phyloP scores from a whole-genome alignment of 1,140 invertebrate species.

The Drosophila varians region DNA sequence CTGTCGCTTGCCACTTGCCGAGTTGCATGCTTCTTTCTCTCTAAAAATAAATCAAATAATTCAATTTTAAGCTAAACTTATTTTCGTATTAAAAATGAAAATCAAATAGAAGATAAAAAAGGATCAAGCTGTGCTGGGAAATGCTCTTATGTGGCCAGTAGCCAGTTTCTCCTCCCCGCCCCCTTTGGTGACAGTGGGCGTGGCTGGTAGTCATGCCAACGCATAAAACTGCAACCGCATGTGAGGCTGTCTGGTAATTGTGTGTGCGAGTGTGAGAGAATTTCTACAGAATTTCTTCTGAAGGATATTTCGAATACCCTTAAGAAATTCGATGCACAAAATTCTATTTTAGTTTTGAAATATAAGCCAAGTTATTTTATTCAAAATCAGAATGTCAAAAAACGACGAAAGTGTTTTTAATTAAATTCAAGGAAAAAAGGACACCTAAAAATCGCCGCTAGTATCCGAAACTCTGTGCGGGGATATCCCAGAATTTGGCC shows the following conservation, averaged over 20 bases:
- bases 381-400: not conserved
- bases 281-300: not conserved
- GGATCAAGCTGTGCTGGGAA: constrained; percentile 74
- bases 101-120: constrained; percentile 82
- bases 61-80: constrained; percentile 83
- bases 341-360: not conserved
- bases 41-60: constrained; percentile 81
- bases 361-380: not conserved
- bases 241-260: constrained; percentile 12
- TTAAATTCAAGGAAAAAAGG: not conserved
- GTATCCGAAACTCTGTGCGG: not conserved
- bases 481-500: not conserved
- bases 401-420: not conserved
- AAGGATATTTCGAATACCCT: constrained; percentile 3
- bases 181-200: constrained; percentile 68
- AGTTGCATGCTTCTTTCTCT: constrained; percentile 1
- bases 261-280: constrained; percentile 1
- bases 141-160: constrained; percentile 46
- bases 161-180: not conserved
- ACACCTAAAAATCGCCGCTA: not conserved
- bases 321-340: not conserved
- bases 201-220: constrained; percentile 51
- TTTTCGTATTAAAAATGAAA: constrained; percentile 83
- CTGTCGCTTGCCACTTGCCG: not conserved
- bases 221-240: constrained; percentile 76